Evolutionary conservation across 1,140 invertebrate species (phyloP), one percentile per base, ranked within the genome.

Genomic region (Cydia fagiglandana): DNA sequence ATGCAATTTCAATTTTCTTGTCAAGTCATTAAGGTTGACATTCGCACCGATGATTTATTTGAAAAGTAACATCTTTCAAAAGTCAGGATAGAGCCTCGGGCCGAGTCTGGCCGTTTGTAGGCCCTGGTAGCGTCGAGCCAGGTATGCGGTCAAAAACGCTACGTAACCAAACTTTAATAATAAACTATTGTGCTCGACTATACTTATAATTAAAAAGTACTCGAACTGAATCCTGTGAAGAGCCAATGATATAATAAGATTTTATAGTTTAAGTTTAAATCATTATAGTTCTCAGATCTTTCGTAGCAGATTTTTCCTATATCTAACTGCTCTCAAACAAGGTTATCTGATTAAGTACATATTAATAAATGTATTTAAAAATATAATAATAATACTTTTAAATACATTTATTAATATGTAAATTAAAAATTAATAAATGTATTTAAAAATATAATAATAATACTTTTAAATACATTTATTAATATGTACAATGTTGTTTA

Each of bases 101-200:
- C 56, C 56, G 56, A 61, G 17, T 61, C 56, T 61, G 56, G 56
- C 20, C 56, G 56, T 61, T 61, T 20, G 56, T 61, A 61, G 66
- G 66, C 66, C 30, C 66, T 45, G 66, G 66, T 70, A 70, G 30
- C 34, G 38, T 28, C 4, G 66, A 34, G 66, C 34, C 89, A 89
- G 89, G 88, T 89, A 90, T 85, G 87, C 85, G 84, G 77, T 74
- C 30, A 87, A 88, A 84, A 90, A 89, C 86, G 82, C 81, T 78
- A 85, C 84, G 85, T 85, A 85, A 90, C 86, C 85, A 88, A 88
- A 87, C 77, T 88, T 87, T 87, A 87, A 88, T 89, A 91, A 86
- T 80, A 83, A 87, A 83, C 81, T 81, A 91, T 88, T 87, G 87
- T 87, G 83, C 56, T 83, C 84, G 83, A 81, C 82, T 84, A 82